Conservation (phyloP, 2,888 invertebrate genomes). For the Hirtodrosophila duncani region DNA sequence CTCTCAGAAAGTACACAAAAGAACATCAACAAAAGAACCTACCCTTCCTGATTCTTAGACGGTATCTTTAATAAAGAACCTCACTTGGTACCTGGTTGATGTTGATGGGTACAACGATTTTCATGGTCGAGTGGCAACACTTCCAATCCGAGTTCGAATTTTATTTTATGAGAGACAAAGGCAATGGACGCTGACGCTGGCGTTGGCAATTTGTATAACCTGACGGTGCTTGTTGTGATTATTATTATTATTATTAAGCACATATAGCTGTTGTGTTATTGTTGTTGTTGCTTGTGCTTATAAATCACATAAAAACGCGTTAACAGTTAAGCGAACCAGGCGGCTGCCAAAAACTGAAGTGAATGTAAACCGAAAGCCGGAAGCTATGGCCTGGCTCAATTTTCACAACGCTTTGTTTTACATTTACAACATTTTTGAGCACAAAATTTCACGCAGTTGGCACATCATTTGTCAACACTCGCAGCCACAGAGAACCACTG, state of each 20-base stretch:
- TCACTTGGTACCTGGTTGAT: background rate
- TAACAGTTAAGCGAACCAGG: constrained; percentile 55
- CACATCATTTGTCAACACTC: constrained; percentile 55
- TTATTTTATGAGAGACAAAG: constrained; percentile 46
- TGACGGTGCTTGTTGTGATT: constrained; percentile 36
- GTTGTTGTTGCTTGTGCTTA: constrained; percentile 10
- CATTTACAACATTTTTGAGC: constrained; percentile 35
- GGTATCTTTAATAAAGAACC: too few species aligned
- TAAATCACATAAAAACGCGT: constrained; percentile 45
- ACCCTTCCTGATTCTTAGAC: too few species aligned
- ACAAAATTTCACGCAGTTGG: constrained; percentile 47
- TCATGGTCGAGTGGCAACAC: constrained; percentile 47
- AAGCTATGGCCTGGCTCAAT: constrained; percentile 30
- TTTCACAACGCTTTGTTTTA: constrained; percentile 39
- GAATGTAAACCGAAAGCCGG: constrained; percentile 46
- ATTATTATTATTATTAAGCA: constrained; percentile 21
- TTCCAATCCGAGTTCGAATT: constrained; percentile 28
- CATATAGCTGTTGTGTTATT: constrained; percentile 17
- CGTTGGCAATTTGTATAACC: constrained; percentile 50
- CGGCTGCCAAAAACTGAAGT: constrained; percentile 36
- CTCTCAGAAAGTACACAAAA: too few species aligned
- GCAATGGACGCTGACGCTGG: constrained; percentile 17
- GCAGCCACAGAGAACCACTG: too few species aligned
- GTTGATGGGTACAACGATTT: constrained; percentile 14
- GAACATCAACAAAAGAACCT: too few species aligned